Conservation (phyloP, 1,140 invertebrate species). For the Oedothorax gibbosus region DNA sequence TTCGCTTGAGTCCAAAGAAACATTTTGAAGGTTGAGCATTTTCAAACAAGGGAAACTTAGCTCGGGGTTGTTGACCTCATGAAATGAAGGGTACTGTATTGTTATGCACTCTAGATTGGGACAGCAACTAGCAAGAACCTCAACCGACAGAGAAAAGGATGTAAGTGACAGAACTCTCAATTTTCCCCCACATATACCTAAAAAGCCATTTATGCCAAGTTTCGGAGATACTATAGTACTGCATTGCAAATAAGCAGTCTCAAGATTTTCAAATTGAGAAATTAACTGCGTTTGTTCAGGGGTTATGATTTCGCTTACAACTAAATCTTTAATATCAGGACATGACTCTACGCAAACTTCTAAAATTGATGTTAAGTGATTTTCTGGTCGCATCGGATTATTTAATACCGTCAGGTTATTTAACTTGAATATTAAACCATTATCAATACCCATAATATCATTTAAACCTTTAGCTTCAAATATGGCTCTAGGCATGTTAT, state of each 20-base stretch:
- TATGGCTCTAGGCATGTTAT: constrained; percentile 54
- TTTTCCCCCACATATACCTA: constrained; percentile 19
- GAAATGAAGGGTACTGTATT: constrained; percentile 24
- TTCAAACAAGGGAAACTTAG: constrained; percentile 35
- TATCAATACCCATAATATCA: constrained; percentile 15
- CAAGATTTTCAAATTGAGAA: constrained; percentile 16
- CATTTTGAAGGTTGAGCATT: constrained; percentile 25
- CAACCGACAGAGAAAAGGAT: constrained; percentile 19
- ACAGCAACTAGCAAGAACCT: constrained; percentile 18
- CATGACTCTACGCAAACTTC: constrained; percentile 33
- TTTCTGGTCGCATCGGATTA: constrained; percentile 52
- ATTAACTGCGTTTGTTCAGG: constrained; percentile 29
- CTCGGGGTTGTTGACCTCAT: neutral
- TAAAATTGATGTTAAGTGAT: constrained; percentile 40
- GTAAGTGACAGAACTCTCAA: constrained; percentile 10
- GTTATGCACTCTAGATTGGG: constrained; percentile 29
- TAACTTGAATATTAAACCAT: constrained; percentile 31
- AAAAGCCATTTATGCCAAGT: constrained; percentile 37
- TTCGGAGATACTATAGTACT: constrained; percentile 28
- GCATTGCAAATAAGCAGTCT: constrained; percentile 12
- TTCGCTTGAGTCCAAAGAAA: constrained; percentile 3
- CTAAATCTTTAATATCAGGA: constrained; percentile 34
- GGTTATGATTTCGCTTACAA: constrained; percentile 29
- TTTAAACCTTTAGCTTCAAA: constrained; percentile 52
- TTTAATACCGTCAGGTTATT: constrained; percentile 43